Conservation (phyloP, 2,888 invertebrate species). For the Metopia argyrocephala region DNA sequence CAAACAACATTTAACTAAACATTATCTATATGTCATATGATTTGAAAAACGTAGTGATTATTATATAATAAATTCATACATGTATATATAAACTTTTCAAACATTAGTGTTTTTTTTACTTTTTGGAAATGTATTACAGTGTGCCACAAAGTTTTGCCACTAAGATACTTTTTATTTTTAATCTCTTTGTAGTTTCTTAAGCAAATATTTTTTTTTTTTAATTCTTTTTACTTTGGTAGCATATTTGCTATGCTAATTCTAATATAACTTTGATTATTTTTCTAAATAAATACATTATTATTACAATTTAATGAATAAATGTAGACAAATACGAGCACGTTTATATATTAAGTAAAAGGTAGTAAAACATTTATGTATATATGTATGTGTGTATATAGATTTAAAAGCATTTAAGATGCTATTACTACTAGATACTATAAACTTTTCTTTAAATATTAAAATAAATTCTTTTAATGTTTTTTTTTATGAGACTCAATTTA, state of each 20-base stretch:
- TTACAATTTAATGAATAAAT: constrained; percentile 48
- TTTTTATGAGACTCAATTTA: constrained; percentile 55
- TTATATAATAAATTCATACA: neutral
- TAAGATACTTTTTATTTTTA: too few relatives aligned
- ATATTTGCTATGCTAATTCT: neutral
- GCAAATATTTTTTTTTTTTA: neutral
- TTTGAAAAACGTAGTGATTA: neutral
- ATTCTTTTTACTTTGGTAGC: constrained; percentile 26
- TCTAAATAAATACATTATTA: constrained; percentile 48
- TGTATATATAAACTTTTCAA: neutral
- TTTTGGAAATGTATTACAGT: neutral
- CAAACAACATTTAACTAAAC: neutral
- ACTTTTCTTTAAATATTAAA: constrained; percentile 10
- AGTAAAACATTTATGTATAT: neutral
- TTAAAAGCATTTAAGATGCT: constrained; percentile 25
- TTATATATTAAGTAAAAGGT: constrained; percentile 1
- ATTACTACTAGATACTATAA: constrained; percentile 33
- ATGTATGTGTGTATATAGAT: constrained; percentile 1
- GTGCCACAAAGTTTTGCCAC: too few relatives aligned
- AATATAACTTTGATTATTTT: neutral
- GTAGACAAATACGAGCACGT: constrained; percentile 28
- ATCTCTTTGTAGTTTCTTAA: constrained; percentile 31
- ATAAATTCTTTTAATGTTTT: constrained; percentile 53
- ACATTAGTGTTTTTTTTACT: neutral
- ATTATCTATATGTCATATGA: neutral